Percentiles rank a stretch among this genome's conserved stretches.
Evolutionary conservation across 2,888 invertebrate species (phyloP).

Genomic region (Synanthedon formicaeformis): DNA sequence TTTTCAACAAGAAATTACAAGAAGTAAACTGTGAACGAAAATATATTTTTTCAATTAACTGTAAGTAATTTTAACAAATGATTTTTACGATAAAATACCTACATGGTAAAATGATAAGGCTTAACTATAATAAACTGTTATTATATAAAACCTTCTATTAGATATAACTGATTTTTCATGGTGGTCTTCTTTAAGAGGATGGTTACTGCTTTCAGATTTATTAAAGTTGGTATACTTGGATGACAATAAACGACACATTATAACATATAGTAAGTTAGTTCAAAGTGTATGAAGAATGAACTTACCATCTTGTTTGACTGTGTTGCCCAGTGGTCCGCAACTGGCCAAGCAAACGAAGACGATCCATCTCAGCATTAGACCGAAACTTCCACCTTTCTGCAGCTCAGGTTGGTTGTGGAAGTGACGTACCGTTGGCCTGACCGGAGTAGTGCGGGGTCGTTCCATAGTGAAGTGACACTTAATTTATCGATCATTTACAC

Average conservation of each 20-base stretch:
- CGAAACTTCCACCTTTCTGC: conserved; percentile 37
- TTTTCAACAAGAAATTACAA: no score
- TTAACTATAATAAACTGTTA: no score
- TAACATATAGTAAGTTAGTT: neutral
- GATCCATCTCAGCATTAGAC: conserved; percentile 58
- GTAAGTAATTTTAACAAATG: no score
- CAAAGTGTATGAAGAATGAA: conserved; percentile 4
- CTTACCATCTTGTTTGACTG: conserved; percentile 63
- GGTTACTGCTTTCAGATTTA: no score
- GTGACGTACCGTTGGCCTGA: conserved; percentile 51
- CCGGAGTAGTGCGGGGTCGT: conserved; percentile 26
- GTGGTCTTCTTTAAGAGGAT: no score
- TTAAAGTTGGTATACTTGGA: no score
- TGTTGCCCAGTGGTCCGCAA: conserved; percentile 55
- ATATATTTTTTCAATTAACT: no score
- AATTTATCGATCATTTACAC: neutral
- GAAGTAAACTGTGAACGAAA: no score
- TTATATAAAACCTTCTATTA: no score
- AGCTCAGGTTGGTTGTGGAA: conserved; percentile 64
- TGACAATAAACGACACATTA: neutral
- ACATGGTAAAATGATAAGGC: no score
- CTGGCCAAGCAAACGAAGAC: conserved; percentile 56
- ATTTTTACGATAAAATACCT: no score
- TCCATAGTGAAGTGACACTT: conserved; percentile 29
- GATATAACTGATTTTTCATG: no score